Evolutionary conservation across 2,797 vertebrate species (phyloP).

Genomic region (Bradypodion ventrale): DNA sequence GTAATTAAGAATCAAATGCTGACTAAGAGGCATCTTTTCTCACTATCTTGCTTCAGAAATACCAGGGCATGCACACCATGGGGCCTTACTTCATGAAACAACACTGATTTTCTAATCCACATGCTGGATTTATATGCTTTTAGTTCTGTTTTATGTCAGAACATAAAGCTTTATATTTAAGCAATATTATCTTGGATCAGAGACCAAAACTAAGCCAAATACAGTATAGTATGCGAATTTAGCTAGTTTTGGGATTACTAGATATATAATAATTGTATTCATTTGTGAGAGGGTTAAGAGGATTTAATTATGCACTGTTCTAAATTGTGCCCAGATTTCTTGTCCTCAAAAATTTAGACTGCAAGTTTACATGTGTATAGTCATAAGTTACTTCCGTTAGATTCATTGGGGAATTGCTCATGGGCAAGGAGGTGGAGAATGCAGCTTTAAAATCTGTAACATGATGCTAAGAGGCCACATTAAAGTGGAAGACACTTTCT

Average conservation of each 20-base stretch:
- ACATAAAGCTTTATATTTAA: conserved; percentile 4
- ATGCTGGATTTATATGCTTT: not conserved
- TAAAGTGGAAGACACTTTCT: not conserved
- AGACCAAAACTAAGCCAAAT: not conserved
- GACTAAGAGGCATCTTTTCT: conserved; percentile 40
- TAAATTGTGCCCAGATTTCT: not conserved
- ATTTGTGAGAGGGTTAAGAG: no score
- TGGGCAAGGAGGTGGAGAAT: not conserved
- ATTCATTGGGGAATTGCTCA: not conserved
- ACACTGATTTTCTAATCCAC: conserved; percentile 33
- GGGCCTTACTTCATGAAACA: conserved; percentile 23
- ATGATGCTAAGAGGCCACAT: not conserved
- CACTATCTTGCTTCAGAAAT: conserved; percentile 21
- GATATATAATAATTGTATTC: not conserved
- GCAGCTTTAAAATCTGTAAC: not conserved
- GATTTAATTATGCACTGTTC: not conserved
- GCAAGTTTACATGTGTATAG: not conserved
- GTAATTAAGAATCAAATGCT: conserved; percentile 61
- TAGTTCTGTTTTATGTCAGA: not conserved
- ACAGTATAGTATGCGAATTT: not conserved
- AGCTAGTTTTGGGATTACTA: not conserved
- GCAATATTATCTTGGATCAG: no score
- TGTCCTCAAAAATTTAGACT: not conserved
- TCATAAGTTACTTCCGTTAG: not conserved
- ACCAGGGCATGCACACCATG: not conserved